Percentiles rank a stretch among this genome's conserved stretches.
These are phyloP conservation scores for Eupeodes corollae DNA, from an alignment of 1,140 invertebrate genomes.

Conservation along the genomic window DNA sequence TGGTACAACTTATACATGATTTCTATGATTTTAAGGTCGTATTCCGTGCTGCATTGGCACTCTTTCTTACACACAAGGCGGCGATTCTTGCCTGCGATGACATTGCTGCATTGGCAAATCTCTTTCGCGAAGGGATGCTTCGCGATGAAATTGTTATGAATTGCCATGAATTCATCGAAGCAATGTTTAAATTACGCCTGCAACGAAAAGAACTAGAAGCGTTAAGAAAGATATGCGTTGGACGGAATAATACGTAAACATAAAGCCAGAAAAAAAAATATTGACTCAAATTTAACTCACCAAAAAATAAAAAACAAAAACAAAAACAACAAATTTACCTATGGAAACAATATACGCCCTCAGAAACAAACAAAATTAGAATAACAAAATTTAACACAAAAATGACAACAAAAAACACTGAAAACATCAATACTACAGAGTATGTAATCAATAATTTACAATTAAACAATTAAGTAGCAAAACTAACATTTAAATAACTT, in stretches of 20 bases:
- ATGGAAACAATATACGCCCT: neutral
- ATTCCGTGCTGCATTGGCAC: constrained; percentile 65
- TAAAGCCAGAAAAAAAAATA: neutral
- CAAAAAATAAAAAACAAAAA: constrained; percentile 10
- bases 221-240: constrained; percentile 42
- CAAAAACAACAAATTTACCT: constrained; percentile 12
- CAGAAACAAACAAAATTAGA: constrained; percentile 10
- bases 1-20: too few relatives aligned
- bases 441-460: too few relatives aligned
- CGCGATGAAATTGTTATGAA: constrained; percentile 53
- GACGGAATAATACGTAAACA: constrained; percentile 25
- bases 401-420: too few relatives aligned
- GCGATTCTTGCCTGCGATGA: constrained; percentile 56
- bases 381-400: constrained; percentile 22
- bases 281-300: constrained; percentile 13
- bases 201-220: constrained; percentile 45
- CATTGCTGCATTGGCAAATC: constrained; percentile 55
- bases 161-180: constrained; percentile 68
- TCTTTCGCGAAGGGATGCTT: constrained; percentile 56
- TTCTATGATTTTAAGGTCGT: constrained; percentile 39
- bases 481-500: too few relatives aligned
- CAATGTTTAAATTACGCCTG: constrained; percentile 58
- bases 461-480: too few relatives aligned
- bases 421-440: too few relatives aligned
- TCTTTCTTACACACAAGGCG: constrained; percentile 57